These are phyloP conservation scores for Sarcophaga subvicina DNA, from an alignment of 2,888 invertebrate species.

Conservation along the genomic window DNA sequence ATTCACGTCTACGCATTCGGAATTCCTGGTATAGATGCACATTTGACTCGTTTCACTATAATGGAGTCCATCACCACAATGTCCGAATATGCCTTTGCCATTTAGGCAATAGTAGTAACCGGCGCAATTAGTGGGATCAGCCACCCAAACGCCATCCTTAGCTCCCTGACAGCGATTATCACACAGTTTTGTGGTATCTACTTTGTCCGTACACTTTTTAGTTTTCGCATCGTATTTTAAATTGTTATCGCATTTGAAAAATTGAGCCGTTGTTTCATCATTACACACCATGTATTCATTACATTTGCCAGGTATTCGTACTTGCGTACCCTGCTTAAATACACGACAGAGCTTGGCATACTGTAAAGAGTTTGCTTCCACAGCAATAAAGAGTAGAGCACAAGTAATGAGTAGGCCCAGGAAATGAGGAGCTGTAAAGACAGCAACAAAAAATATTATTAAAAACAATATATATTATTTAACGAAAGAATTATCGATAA, in stretches of 20 bases:
- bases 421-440: constrained; percentile 37
- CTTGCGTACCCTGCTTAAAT: constrained; percentile 72
- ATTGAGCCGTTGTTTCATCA: constrained; percentile 59
- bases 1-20: constrained; percentile 73
- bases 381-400: not conserved
- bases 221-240: constrained; percentile 66
- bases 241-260: constrained; percentile 71
- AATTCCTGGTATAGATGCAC: constrained; percentile 72
- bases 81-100: constrained; percentile 66
- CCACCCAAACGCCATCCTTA: constrained; percentile 70
- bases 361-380: not conserved
- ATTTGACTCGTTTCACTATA: constrained; percentile 74
- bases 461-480: not conserved
- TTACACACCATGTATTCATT: constrained; percentile 75
- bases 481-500: too few relatives aligned
- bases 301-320: constrained; percentile 77
- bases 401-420: not conserved
- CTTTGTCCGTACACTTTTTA: constrained; percentile 71
- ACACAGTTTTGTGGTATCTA: constrained; percentile 71
- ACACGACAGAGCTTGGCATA: constrained; percentile 73
- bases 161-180: constrained; percentile 73
- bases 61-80: constrained; percentile 70
- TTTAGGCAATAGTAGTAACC: constrained; percentile 75
- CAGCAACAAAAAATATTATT: not conserved
- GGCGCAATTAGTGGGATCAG: constrained; percentile 74